A percentile compares a stretch with the other conserved stretches of the same genome.
Evolutionary conservation across 2,888 invertebrate species (phyloP).

Genomic region (Lordiphosa fenestrarum): DNA sequence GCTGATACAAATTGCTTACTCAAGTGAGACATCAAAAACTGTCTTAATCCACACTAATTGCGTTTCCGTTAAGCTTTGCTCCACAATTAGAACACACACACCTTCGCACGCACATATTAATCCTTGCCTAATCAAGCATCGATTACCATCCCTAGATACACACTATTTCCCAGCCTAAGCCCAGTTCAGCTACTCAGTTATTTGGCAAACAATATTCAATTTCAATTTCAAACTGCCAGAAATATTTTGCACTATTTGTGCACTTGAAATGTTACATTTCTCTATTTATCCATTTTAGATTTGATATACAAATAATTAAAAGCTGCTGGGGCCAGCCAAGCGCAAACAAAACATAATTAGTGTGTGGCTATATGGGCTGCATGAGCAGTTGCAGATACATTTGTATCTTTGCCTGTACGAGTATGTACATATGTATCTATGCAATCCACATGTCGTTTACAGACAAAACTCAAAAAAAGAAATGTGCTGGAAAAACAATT

Average conservation of each 20-base stretch:
- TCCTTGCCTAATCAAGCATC: slow-evolving; percentile 29
- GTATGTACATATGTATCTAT: slow-evolving; percentile 32
- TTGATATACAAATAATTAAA: slow-evolving; percentile 52
- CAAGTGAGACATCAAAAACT: slow-evolving; percentile 3
- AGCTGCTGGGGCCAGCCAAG: slow-evolving; percentile 46
- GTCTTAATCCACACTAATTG: neutral
- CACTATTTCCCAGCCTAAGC: slow-evolving; percentile 10
- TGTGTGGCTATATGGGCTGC: slow-evolving; percentile 24
- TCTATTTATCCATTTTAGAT: slow-evolving; percentile 34
- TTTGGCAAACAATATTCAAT: slow-evolving; percentile 11
- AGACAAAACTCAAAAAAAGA: slow-evolving; percentile 17
- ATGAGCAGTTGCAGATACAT: slow-evolving; percentile 45
- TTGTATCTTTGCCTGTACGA: slow-evolving; percentile 43
- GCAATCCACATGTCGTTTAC: slow-evolving; percentile 38
- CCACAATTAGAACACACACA: slow-evolving; percentile 3
- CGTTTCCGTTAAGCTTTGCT: neutral
- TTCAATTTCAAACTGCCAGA: neutral
- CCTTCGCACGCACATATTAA: neutral
- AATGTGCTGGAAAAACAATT: slow-evolving; percentile 42
- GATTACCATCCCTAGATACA: slow-evolving; percentile 27
- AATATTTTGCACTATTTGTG: slow-evolving; percentile 3
- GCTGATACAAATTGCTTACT: slow-evolving; percentile 1
- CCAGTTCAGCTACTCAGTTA: slow-evolving; percentile 38
- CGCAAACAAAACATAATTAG: slow-evolving; percentile 64
- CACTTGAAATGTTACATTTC: slow-evolving; percentile 38